These are phyloP conservation scores for Ornithoptera priamus DNA, from an alignment of 2,888 invertebrate species.

Conservation along the genomic window DNA sequence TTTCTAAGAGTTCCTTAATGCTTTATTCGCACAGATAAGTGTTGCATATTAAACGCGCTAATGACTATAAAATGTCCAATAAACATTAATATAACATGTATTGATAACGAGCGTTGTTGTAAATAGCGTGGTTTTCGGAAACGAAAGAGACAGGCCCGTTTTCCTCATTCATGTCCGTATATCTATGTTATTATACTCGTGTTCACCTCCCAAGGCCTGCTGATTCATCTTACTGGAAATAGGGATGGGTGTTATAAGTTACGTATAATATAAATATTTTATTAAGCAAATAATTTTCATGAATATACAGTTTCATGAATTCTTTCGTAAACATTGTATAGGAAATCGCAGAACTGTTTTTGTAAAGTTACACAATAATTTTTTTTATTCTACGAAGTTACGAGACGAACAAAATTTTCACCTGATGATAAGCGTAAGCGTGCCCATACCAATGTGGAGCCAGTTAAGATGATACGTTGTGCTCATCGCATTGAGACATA, in stretches of 20 bases:
- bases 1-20: constrained; percentile 8
- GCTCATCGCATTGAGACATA: no score
- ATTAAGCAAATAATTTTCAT: not conserved
- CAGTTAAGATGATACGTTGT: no score
- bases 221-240: constrained; percentile 31
- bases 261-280: not conserved
- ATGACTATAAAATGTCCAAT: constrained; percentile 5
- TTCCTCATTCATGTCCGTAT: constrained; percentile 36
- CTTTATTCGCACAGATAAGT: not conserved
- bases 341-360: not conserved
- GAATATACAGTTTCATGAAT: not conserved
- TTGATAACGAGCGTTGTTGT: not conserved
- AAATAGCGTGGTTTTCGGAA: constrained; percentile 1
- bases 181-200: constrained; percentile 3
- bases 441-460: no score
- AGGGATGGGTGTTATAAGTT: not conserved
- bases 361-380: not conserved
- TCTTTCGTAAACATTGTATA: not conserved
- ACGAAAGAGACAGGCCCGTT: constrained; percentile 19
- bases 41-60: not conserved
- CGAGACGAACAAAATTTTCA: no score
- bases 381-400: no score
- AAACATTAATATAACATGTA: constrained; percentile 2
- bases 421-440: no score
- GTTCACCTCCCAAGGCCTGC: constrained; percentile 2